Conservation (phyloP, 2,888 invertebrate genomes). For the Heliconius hortense region DNA sequence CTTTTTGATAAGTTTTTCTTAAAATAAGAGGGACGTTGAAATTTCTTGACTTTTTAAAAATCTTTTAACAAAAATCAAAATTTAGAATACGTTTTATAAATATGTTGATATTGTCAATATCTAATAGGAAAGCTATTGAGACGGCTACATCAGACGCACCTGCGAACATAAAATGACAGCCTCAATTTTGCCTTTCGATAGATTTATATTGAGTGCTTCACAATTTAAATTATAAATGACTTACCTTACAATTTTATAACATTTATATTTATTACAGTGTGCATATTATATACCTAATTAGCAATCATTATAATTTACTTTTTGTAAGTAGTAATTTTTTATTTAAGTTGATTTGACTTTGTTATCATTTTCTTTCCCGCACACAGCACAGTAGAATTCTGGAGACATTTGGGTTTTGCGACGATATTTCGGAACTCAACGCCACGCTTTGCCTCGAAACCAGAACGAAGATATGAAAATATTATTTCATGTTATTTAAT, state of each 20-base stretch:
- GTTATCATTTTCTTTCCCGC: background rate
- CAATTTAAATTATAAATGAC: constrained; percentile 12
- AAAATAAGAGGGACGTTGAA: too few species aligned
- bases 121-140: constrained; percentile 13
- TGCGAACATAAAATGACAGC: constrained; percentile 19
- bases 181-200: constrained; percentile 17
- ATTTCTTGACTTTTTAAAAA: too few species aligned
- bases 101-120: constrained; percentile 5
- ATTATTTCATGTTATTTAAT: background rate
- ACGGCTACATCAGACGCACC: constrained; percentile 21
- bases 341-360: too few species aligned
- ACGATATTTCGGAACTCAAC: background rate
- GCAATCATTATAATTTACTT: too few species aligned
- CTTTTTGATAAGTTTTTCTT: too few species aligned
- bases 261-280: background rate
- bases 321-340: too few species aligned
- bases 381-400: background rate
- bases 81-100: too few species aligned
- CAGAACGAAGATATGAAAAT: background rate
- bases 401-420: too few species aligned
- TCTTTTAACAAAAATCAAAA: too few species aligned
- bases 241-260: background rate
- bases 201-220: background rate
- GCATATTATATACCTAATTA: too few species aligned
- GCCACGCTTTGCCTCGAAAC: background rate